Percentiles rank a stretch among this genome's conserved stretches.
Evolutionary conservation across 1,140 invertebrate species (phyloP).

Genomic region (Drosophila arawakana): DNA sequence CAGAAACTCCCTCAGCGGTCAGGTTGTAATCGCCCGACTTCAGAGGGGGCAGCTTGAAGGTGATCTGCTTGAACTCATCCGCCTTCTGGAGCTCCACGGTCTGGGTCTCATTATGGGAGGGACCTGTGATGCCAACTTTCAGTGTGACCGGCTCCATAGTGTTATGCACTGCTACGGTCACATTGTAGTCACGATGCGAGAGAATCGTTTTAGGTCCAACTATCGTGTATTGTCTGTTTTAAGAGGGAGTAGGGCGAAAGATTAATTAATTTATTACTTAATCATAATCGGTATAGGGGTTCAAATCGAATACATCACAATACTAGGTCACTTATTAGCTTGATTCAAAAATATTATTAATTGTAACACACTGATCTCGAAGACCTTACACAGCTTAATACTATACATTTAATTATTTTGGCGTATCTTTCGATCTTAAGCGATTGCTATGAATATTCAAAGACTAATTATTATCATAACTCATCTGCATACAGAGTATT

Average conservation of each 20-base stretch:
- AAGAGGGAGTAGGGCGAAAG: neutral
- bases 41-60: slow-evolving; percentile 91
- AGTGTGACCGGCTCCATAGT: slow-evolving; percentile 87
- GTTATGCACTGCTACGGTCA: slow-evolving; percentile 89
- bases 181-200: slow-evolving; percentile 93
- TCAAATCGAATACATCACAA: slow-evolving; percentile 14
- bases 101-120: slow-evolving; percentile 89
- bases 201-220: slow-evolving; percentile 92
- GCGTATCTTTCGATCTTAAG: too few relatives aligned
- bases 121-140: slow-evolving; percentile 90
- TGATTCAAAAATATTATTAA: neutral
- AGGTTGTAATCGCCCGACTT: slow-evolving; percentile 92
- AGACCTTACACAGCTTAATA: too few relatives aligned
- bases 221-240: slow-evolving; percentile 88
- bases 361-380: neutral
- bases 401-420: too few relatives aligned
- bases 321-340: slow-evolving; percentile 19
- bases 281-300: slow-evolving; percentile 1
- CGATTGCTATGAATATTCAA: too few relatives aligned
- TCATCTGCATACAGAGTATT: slow-evolving; percentile 2
- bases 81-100: slow-evolving; percentile 87
- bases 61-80: slow-evolving; percentile 88
- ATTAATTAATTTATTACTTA: slow-evolving; percentile 9
- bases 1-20: slow-evolving; percentile 89
- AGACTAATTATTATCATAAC: too few relatives aligned